Percentiles rank a stretch among this genome's conserved stretches.
Evolutionary conservation across 2,113 vertebrate genomes (phyloP).

Genomic region (Pelmatolapia mariae): DNA sequence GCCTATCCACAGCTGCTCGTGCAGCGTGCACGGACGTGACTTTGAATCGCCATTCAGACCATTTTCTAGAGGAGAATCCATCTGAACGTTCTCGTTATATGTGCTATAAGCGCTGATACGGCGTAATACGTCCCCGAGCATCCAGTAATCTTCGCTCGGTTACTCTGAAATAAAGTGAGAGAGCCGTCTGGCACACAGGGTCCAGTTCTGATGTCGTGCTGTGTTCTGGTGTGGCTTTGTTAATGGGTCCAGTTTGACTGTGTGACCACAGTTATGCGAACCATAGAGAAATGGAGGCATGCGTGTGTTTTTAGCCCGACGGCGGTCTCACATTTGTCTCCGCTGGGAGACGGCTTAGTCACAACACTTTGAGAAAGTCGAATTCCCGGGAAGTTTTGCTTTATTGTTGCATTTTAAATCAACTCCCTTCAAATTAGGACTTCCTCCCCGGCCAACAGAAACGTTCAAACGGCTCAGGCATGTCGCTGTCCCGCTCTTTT

Average conservation of each 20-base stretch:
- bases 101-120: not conserved
- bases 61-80: not conserved
- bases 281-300: conserved; percentile 37
- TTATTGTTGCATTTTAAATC: conserved; percentile 3
- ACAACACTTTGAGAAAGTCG: conserved; percentile 36
- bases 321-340: conserved; percentile 18
- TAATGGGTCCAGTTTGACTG: conserved; percentile 45
- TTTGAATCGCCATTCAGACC: conserved; percentile 19
- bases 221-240: conserved; percentile 40
- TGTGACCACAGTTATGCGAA: conserved; percentile 52
- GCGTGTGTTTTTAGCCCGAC: conserved; percentile 27
- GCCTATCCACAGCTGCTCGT: conserved; percentile 40
- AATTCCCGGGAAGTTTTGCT: not conserved
- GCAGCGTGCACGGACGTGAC: not conserved
- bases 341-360: conserved; percentile 22
- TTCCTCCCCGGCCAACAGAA: conserved; percentile 1
- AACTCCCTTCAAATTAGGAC: not conserved
- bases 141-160: not conserved
- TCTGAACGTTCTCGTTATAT: not conserved
- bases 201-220: not conserved
- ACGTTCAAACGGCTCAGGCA: conserved; percentile 3
- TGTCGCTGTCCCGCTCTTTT: not conserved
- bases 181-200: not conserved
- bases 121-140: not conserved
- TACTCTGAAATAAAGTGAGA: not conserved